Base-by-base conservation (phyloP, 2,113 vertebrate species). In the Onychostoma macrolepis region DNA sequence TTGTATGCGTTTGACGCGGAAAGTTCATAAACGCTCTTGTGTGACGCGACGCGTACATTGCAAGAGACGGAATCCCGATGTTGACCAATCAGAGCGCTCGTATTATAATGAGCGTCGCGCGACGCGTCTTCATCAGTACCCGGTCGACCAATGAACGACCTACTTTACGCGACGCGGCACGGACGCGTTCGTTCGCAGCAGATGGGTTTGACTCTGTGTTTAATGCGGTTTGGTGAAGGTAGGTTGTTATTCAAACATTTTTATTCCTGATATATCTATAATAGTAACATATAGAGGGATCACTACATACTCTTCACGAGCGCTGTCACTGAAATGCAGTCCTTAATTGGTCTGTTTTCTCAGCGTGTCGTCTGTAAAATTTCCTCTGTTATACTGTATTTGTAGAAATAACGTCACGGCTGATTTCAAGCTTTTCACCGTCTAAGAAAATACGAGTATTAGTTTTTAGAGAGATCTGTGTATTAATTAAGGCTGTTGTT, bases 221-320 rank as follows among this genome's bases (percentile, higher is more conserved):
- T 13, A 80, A 38, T 6, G 50, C 30, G 56, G 24, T 38, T 80
- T 63, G 78, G 53, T 26, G 36, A 41, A 80, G 78, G 78, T 80
- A 63, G 33, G 78, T 56, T 38, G 30, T 58, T 56, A 13, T 79
- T 58, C 1, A 58, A 13, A 33, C 78, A 41, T 80, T 26, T 80
- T 8, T 76, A 45, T 9, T 17, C n/a, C n/a, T 76, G n/a, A 43
- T 80, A n/a, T 26, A 7, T 38, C 4, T 6, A 61, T 9, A 41
- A 26, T 10, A 80, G n/a, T 61, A 80, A 3, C 6, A 61, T 38
- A 1, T 12, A 6, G 12, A 45, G 11, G n/a, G 6, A 17, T 26
- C 21, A 26, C 33, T n/a, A n/a, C n/a, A n/a, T n/a, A n/a, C n/a
- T n/a, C n/a, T n/a, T n/a, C n/a, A 15, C 36, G 11, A 38, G 33